These are phyloP conservation scores for Linyphia triangularis DNA, from an alignment of 2,888 invertebrate species.

Conservation along the genomic window DNA sequence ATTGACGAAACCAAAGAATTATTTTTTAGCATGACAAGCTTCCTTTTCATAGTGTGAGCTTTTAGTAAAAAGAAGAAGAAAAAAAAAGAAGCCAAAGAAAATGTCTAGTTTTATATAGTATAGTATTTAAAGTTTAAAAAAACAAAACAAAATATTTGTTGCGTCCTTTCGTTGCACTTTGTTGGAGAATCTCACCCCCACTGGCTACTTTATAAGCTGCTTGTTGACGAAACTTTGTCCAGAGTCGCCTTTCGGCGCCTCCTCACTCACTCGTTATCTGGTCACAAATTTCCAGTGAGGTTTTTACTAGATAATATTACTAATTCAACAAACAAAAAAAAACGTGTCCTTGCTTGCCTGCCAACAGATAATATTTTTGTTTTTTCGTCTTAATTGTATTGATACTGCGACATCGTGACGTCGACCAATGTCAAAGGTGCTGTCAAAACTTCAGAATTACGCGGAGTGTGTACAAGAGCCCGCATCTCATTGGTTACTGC, in stretches of 20 bases:
- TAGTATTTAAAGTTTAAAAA: constrained; percentile 41
- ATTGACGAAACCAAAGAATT: constrained; percentile 33
- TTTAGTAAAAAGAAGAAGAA: constrained; percentile 38
- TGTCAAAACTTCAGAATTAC: background rate
- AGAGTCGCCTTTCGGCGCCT: constrained; percentile 23
- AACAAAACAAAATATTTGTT: constrained; percentile 64
- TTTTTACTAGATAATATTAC: constrained; percentile 15
- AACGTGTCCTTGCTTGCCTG: constrained; percentile 18
- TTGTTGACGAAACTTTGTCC: constrained; percentile 58
- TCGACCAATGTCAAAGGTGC: background rate
- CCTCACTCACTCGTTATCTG: constrained; percentile 66
- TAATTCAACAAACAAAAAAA: background rate
- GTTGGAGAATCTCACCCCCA: constrained; percentile 61
- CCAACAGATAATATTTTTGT: constrained; percentile 15
- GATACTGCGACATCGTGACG: background rate
- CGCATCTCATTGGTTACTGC: background rate
- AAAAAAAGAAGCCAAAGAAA: constrained; percentile 35
- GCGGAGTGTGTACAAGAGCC: background rate
- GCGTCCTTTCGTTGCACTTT: constrained; percentile 72
- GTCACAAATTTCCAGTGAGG: constrained; percentile 57
- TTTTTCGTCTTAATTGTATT: background rate
- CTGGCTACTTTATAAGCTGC: constrained; percentile 47
- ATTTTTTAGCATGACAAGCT: constrained; percentile 48
- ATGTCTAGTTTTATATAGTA: constrained; percentile 73
- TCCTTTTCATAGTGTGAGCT: constrained; percentile 58